Percentiles rank a stretch among this genome's conserved stretches.
These are phyloP conservation scores for Artibeus lituratus DNA, from an alignment of 2,797 vertebrate genomes.

Conservation along the genomic window DNA sequence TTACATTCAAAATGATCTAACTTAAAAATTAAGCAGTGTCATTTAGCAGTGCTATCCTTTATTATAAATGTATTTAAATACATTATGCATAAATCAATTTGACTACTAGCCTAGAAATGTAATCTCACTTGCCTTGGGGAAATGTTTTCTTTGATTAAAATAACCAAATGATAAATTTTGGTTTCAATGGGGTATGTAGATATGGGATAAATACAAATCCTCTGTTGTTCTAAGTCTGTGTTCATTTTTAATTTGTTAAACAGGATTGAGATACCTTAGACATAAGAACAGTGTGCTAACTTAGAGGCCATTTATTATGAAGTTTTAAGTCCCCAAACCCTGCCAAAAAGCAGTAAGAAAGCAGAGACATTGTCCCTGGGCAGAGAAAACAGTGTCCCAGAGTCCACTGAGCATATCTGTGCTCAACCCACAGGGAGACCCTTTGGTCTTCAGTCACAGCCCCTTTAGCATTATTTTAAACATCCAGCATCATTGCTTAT, in stretches of 20 bases:
- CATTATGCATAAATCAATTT: not conserved
- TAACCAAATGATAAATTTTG: not conserved
- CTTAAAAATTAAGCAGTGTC: not conserved
- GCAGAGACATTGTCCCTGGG: not conserved
- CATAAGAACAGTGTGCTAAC: not conserved
- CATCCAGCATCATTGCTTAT: not conserved
- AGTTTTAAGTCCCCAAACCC: not conserved
- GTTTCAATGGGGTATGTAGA: not conserved
- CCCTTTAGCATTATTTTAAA: not conserved
- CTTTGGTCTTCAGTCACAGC: not conserved
- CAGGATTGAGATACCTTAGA: not conserved
- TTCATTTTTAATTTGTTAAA: conserved; percentile 9
- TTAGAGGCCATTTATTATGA: not conserved
- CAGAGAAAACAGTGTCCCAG: not conserved
- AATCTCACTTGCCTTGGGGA: not conserved
- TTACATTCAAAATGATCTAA: not conserved
- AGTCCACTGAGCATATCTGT: not conserved
- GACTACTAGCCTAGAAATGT: not conserved
- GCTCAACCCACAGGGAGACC: not conserved
- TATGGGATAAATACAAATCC: not conserved
- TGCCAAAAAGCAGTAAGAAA: not conserved
- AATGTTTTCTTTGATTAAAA: not conserved
- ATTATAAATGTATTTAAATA: not conserved
- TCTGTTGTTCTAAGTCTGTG: not conserved
- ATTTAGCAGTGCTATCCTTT: not conserved